These are phyloP conservation scores for Thoracochromis brauschi DNA, from an alignment of 2,113 vertebrate genomes.

Conservation along the genomic window DNA sequence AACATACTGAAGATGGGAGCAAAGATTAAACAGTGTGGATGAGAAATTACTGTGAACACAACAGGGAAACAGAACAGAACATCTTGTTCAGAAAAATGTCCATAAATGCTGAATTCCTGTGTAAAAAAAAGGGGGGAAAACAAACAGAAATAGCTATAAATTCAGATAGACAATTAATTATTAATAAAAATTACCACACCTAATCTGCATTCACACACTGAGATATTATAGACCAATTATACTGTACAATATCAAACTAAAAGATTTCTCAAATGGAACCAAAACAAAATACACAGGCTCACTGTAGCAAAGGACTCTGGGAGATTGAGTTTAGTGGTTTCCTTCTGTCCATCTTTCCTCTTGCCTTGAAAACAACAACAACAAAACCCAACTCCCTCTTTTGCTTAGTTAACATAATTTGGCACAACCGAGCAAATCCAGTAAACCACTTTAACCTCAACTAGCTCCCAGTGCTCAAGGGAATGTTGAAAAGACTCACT, in stretches of 20 bases:
- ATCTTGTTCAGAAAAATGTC: neutral
- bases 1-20: neutral
- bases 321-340: conserved; percentile 57
- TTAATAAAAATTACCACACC: conserved; percentile 28
- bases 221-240: conserved; percentile 8
- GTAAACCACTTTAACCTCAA: conserved; percentile 4
- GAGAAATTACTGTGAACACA: neutral
- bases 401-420: neutral
- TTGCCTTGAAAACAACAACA: neutral
- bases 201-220: conserved; percentile 49
- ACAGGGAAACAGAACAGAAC: neutral
- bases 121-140: fast-evolving
- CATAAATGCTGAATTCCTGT: neutral
- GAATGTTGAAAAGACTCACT: conserved; percentile 11
- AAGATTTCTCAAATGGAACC: conserved; percentile 8
- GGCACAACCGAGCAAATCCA: neutral
- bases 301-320: conserved; percentile 66
- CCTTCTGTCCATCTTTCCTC: neutral
- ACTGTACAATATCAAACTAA: conserved; percentile 11
- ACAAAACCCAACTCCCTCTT: neutral
- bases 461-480: conserved; percentile 19
- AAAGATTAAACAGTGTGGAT: neutral
- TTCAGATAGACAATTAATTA: conserved; percentile 27
- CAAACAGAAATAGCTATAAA: conserved; percentile 1
- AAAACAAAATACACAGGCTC: conserved; percentile 44